A percentile compares a stretch with the other conserved stretches of the same genome.
Conservation (phyloP, 2,113 vertebrate genomes). For the Opisthocomus hoazin region DNA sequence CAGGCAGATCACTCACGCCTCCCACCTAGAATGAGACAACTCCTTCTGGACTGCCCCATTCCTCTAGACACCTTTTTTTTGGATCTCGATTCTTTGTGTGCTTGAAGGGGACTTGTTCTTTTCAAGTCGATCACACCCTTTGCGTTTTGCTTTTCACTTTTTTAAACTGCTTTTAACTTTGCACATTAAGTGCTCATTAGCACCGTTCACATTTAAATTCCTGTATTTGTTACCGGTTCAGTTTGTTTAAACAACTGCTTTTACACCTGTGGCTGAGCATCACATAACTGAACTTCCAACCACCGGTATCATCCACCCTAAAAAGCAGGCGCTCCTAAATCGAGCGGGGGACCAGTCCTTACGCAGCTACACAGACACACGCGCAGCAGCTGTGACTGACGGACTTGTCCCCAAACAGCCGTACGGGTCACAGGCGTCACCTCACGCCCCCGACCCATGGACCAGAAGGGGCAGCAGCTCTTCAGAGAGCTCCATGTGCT, state of each 20-base stretch:
- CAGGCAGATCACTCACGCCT: neutral
- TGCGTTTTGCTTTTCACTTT: neutral
- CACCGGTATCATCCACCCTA: neutral
- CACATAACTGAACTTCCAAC: neutral
- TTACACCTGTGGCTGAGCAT: neutral
- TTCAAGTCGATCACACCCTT: neutral
- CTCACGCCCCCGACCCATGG: neutral
- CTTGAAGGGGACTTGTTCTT: neutral
- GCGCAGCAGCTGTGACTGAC: neutral
- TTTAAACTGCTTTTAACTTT: neutral
- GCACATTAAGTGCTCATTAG: neutral
- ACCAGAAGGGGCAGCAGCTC: neutral
- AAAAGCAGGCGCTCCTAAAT: neutral
- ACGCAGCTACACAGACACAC: neutral
- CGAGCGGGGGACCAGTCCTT: neutral
- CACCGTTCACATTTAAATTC: neutral
- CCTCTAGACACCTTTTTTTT: neutral
- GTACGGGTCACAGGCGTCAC: rapidly evolving
- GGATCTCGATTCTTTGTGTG: neutral
- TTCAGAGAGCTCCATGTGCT: neutral
- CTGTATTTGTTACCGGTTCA: neutral
- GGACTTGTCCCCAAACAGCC: neutral
- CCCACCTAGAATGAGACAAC: neutral
- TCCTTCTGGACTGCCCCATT: neutral
- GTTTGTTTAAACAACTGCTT: constrained; percentile 2